Evolutionary conservation across 2,888 invertebrate genomes (phyloP).

Genomic region (Ophonus ardosiacus): DNA sequence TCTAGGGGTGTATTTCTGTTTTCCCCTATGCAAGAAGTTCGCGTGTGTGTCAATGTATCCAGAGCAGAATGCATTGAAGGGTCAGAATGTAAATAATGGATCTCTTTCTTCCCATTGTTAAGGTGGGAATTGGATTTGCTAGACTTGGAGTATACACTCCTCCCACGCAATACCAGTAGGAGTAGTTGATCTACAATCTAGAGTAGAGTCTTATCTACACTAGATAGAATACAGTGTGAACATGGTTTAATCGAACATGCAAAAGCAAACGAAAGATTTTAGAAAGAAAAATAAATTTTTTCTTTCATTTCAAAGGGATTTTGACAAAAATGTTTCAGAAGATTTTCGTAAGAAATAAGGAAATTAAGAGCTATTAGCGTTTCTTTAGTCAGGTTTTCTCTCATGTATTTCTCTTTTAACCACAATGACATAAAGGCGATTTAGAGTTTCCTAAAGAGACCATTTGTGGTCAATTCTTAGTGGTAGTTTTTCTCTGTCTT

Average conservation of each 20-base stretch:
- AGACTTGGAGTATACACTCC: conserved; percentile 66
- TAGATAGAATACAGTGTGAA: no score
- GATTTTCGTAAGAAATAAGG: no score
- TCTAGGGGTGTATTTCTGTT: neutral
- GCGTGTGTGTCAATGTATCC: conserved; percentile 65
- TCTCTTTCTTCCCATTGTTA: conserved; percentile 73
- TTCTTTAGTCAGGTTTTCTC: no score
- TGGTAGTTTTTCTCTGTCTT: no score
- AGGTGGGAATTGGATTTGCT: conserved; percentile 73
- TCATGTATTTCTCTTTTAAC: no score
- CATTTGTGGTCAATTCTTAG: no score
- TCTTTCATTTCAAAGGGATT: no score
- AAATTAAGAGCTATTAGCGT: no score
- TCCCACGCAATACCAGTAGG: conserved; percentile 2
- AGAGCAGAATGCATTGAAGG: conserved; percentile 67
- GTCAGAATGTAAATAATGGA: conserved; percentile 73
- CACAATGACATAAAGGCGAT: no score
- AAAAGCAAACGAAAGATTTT: neutral
- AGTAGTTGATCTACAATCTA: neutral
- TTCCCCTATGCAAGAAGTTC: neutral
- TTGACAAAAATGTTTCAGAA: no score
- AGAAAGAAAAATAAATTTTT: no score
- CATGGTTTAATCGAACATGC: neutral
- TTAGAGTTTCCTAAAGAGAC: no score
- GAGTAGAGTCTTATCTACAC: neutral